phyloP scores from a whole-genome alignment of 2,797 vertebrate species.

The Crenuchus spilurus region DNA sequence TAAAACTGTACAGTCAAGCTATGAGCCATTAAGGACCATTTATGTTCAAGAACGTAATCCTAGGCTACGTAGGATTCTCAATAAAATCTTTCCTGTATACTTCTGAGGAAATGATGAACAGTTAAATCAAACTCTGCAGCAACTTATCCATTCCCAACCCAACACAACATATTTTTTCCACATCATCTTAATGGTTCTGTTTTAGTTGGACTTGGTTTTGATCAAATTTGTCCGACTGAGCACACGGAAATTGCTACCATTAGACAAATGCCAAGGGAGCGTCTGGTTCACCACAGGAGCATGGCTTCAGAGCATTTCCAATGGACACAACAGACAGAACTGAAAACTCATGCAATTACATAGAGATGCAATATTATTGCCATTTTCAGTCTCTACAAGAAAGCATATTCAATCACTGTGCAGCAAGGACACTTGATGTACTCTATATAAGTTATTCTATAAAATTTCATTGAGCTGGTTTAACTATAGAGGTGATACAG shows the following conservation, averaged over 20 bases:
- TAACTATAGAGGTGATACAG: constrained; percentile 11
- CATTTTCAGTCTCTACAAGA: not conserved
- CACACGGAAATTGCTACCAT: constrained; percentile 24
- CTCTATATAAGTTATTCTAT: not conserved
- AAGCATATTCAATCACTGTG: not conserved
- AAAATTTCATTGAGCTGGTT: not conserved
- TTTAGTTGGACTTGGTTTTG: constrained; percentile 16
- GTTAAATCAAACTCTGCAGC: not conserved
- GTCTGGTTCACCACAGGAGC: constrained; percentile 14
- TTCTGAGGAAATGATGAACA: not conserved
- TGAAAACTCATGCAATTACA: constrained; percentile 21
- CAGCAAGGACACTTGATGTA: not conserved
- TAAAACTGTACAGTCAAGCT: too few species aligned
- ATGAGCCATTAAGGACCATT: too few species aligned
- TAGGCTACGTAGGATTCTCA: not conserved
- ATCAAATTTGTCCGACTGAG: constrained; percentile 29
- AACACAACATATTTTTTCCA: constrained; percentile 11
- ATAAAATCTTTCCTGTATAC: not conserved
- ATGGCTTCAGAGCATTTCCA: not conserved
- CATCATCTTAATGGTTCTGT: constrained; percentile 27
- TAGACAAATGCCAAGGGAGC: constrained; percentile 30
- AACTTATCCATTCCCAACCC: not conserved
- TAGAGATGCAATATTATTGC: constrained; percentile 7
- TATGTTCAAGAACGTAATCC: too few species aligned
- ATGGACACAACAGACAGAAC: constrained; percentile 23